Conservation (phyloP, 2,888 invertebrate genomes). For the Molorchus minor region DNA sequence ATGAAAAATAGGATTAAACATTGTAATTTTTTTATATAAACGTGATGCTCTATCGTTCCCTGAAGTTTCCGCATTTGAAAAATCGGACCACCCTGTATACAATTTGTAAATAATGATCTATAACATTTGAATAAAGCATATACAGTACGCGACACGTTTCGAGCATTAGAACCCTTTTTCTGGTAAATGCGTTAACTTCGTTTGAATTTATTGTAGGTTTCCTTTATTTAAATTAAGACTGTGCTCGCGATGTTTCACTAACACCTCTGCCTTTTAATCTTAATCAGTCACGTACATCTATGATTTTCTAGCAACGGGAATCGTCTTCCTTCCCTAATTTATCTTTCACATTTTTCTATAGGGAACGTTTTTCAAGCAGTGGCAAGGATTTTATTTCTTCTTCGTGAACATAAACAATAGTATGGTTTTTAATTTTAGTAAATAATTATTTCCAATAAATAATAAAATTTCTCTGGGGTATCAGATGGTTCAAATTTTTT, state of each 20-base stretch:
- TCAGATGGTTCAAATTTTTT: too few species aligned
- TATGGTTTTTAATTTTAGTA: too few species aligned
- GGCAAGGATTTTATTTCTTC: too few species aligned
- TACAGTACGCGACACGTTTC: background rate
- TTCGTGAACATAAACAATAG: too few species aligned
- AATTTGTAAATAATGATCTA: background rate
- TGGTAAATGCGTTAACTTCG: background rate
- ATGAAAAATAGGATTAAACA: too few species aligned
- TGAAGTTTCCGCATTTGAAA: background rate
- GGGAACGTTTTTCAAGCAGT: too few species aligned
- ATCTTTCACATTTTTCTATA: too few species aligned
- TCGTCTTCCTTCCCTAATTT: too few species aligned
- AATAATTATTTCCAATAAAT: too few species aligned
- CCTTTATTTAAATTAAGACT: constrained; percentile 15
- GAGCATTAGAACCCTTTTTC: background rate
- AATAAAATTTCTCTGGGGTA: too few species aligned
- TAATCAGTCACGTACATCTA: constrained; percentile 20
- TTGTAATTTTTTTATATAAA: too few species aligned
- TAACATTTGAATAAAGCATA: background rate
- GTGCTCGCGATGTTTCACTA: too few species aligned
- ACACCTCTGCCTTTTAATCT: background rate
- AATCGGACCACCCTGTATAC: background rate
- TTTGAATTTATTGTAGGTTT: background rate
- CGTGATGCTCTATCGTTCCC: background rate
- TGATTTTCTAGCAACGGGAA: constrained; percentile 1